Evolutionary conservation across 2,888 invertebrate species (phyloP).

Genomic region (Abscondita cerata): DNA sequence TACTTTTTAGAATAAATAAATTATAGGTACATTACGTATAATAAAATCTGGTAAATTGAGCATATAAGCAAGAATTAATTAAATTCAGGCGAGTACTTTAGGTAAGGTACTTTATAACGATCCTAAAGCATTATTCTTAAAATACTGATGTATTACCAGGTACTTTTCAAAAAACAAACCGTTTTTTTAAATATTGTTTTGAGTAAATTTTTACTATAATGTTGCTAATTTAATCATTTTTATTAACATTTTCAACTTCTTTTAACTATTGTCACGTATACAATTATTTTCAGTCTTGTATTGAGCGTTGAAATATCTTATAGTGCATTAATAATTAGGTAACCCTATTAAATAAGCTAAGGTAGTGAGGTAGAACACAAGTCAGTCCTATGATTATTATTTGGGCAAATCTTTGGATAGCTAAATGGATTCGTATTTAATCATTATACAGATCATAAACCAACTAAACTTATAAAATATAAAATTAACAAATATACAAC

Average conservation of each 20-base stretch:
- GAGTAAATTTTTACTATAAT: no score
- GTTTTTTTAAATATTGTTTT: no score
- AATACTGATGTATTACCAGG: conserved; percentile 28
- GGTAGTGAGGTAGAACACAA: conserved; percentile 58
- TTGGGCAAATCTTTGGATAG: conserved; percentile 36
- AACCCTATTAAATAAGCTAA: conserved; percentile 55
- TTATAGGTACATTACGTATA: conserved; percentile 15
- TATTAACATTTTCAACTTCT: no score
- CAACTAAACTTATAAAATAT: conserved; percentile 4
- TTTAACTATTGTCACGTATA: no score
- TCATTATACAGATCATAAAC: conserved; percentile 1
- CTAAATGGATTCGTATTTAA: conserved; percentile 13
- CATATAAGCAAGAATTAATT: conserved; percentile 6
- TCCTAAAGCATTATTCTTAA: conserved; percentile 13
- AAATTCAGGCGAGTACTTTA: background rate
- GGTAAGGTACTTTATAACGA: background rate
- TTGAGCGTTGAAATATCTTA: conserved; percentile 15
- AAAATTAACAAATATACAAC: conserved; percentile 36
- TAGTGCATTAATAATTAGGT: conserved; percentile 38
- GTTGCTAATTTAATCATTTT: no score
- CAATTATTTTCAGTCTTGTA: conserved; percentile 24
- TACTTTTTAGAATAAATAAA: conserved; percentile 18
- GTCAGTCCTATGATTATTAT: conserved; percentile 56
- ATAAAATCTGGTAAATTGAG: conserved; percentile 21
- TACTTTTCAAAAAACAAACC: conserved; percentile 14